These are phyloP conservation scores for Drosophila pruinosa DNA, from an alignment of 1,140 invertebrate genomes.

Conservation along the genomic window DNA sequence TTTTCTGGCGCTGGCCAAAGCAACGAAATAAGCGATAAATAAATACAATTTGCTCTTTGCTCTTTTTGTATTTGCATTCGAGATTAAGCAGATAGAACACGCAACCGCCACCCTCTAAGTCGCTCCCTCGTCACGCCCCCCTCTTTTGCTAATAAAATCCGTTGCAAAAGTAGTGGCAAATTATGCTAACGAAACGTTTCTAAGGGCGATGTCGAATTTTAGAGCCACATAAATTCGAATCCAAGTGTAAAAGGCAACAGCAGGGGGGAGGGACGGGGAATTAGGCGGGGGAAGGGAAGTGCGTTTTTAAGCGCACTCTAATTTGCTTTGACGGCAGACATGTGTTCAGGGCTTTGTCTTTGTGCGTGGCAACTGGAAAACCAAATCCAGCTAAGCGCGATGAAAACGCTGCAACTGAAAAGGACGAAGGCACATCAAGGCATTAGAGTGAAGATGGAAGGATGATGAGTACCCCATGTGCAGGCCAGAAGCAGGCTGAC, in stretches of 20 bases:
- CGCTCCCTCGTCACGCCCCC: not conserved
- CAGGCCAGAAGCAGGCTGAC: constrained; percentile 26
- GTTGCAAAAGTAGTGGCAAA: constrained; percentile 40
- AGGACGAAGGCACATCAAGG: not conserved
- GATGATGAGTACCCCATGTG: constrained; percentile 4
- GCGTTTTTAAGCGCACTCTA: constrained; percentile 56
- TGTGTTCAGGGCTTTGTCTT: constrained; percentile 71
- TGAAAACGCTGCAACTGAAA: constrained; percentile 30
- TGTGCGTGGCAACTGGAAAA: constrained; percentile 67
- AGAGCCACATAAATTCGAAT: constrained; percentile 52
- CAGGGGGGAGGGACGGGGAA: not conserved
- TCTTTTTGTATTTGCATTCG: constrained; percentile 70
- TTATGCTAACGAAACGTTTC: constrained; percentile 49
- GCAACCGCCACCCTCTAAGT: not conserved
- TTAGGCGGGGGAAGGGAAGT: not conserved
- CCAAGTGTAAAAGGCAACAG: not conserved
- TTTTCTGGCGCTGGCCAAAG: constrained; percentile 51
- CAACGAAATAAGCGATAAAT: constrained; percentile 79
- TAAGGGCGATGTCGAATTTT: constrained; percentile 28
- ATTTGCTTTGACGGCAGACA: constrained; percentile 74
- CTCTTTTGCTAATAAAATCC: constrained; percentile 15
- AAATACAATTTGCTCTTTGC: constrained; percentile 74
- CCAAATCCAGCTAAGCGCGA: constrained; percentile 61
- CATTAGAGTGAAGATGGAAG: not conserved
- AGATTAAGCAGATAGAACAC: constrained; percentile 73